phyloP scores from a whole-genome alignment of 2,797 vertebrate species.

The Yasuhikotakia modesta region DNA sequence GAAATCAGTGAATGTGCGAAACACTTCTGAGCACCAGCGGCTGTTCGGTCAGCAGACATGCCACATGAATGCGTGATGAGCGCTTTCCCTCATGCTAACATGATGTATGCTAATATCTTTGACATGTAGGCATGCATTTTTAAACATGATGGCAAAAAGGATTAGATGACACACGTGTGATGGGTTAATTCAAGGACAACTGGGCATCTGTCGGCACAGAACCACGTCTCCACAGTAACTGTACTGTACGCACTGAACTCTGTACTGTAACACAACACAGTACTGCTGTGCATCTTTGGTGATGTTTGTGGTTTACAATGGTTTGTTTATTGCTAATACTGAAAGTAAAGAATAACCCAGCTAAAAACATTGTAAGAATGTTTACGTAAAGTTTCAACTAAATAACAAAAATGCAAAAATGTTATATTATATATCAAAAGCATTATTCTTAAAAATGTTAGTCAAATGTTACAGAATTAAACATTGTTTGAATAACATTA shows the following conservation, averaged over 20 bases:
- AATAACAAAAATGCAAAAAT: too few species aligned
- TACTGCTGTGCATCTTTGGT: too few species aligned
- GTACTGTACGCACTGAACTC: not conserved
- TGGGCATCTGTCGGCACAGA: slow-evolving; percentile 6
- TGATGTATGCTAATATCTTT: slow-evolving; percentile 42
- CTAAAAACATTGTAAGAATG: too few species aligned
- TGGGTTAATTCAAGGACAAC: slow-evolving; percentile 26
- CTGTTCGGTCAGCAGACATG: slow-evolving; percentile 68
- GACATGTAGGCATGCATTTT: slow-evolving; percentile 60
- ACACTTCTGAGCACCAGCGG: slow-evolving; percentile 47
- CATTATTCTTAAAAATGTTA: too few species aligned
- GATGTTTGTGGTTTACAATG: too few species aligned
- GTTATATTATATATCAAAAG: too few species aligned
- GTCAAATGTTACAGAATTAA: too few species aligned
- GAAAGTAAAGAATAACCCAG: too few species aligned
- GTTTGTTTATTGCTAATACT: too few species aligned
- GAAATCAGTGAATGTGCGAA: slow-evolving; percentile 52
- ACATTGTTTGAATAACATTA: too few species aligned
- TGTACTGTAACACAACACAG: too few species aligned
- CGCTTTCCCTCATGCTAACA: slow-evolving; percentile 23
- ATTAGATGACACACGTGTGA: slow-evolving; percentile 10
- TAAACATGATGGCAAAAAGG: slow-evolving; percentile 26
- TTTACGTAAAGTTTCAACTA: too few species aligned
- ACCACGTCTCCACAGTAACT: not conserved
- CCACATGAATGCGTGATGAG: slow-evolving; percentile 29